Evolutionary conservation across 2,888 invertebrate species (phyloP).

Genomic region (Bellardia bayeri): DNA sequence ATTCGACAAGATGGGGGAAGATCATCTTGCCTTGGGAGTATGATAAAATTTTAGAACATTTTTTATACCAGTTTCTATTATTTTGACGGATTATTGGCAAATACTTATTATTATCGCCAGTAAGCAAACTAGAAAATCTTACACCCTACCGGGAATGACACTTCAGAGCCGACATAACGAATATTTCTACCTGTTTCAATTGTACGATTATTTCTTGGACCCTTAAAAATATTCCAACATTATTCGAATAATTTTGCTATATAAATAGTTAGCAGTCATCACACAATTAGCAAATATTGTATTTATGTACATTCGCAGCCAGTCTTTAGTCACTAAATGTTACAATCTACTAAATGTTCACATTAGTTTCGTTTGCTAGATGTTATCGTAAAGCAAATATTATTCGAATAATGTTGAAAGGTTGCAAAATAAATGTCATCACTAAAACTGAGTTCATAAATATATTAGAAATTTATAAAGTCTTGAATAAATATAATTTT

Average conservation of each 20-base stretch:
- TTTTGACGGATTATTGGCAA: too few species aligned
- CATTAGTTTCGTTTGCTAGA: slow-evolving; percentile 10
- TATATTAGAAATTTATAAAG: not conserved
- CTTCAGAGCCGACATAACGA: too few species aligned
- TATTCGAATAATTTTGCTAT: slow-evolving; percentile 49
- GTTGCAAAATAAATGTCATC: slow-evolving; percentile 56
- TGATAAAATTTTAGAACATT: too few species aligned
- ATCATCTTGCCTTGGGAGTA: too few species aligned
- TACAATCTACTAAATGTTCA: not conserved
- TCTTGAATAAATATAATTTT: not conserved
- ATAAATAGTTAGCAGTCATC: slow-evolving; percentile 14
- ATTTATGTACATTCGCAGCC: not conserved
- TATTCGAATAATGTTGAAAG: slow-evolving; percentile 45
- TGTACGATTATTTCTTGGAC: too few species aligned
- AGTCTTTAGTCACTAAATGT: not conserved
- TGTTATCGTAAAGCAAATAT: not conserved
- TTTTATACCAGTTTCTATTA: too few species aligned
- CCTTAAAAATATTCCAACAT: slow-evolving; percentile 15
- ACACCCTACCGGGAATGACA: too few species aligned
- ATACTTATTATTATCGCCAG: too few species aligned
- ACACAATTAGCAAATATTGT: not conserved
- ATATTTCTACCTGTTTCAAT: too few species aligned
- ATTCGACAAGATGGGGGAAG: too few species aligned
- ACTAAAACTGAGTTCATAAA: slow-evolving; percentile 1
- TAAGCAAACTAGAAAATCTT: too few species aligned